These are phyloP conservation scores for Drosophila nr. fundita DNA, from an alignment of 2,888 invertebrate species.

Conservation along the genomic window DNA sequence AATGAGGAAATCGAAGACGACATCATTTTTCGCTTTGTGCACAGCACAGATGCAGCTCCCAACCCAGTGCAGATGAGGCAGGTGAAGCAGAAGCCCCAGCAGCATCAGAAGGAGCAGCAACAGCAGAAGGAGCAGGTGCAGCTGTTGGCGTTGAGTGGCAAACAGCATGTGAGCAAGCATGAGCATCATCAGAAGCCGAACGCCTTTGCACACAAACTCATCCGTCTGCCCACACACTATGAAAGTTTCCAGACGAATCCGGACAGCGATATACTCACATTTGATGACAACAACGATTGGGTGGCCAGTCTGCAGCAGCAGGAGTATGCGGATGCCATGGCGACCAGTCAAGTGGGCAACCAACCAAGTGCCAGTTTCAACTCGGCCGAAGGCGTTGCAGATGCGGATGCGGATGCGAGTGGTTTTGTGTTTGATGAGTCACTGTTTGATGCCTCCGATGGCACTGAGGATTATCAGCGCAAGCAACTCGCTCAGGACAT, in stretches of 20 bases:
- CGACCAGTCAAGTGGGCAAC: conserved; percentile 46
- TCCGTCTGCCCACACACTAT: conserved; percentile 79
- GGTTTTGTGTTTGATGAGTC: conserved; percentile 74
- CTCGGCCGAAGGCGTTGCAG: conserved; percentile 16
- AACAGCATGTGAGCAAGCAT: conserved; percentile 67
- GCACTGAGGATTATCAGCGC: conserved; percentile 81
- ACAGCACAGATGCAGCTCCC: conserved; percentile 32
- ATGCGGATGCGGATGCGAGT: conserved; percentile 31
- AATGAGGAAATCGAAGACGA: conserved; percentile 74
- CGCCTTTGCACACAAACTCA: conserved; percentile 68
- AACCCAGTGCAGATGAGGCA: conserved; percentile 7
- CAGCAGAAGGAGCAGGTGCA: not conserved
- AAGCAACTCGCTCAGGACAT: conserved; percentile 84
- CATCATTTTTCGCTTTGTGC: conserved; percentile 77
- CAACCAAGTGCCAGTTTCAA: conserved; percentile 9
- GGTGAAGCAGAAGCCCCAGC: conserved; percentile 25
- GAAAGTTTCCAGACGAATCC: conserved; percentile 82
- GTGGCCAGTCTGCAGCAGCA: conserved; percentile 65
- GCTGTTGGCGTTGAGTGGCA: conserved; percentile 29
- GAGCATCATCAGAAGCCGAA: conserved; percentile 75
- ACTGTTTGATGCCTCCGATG: conserved; percentile 75
- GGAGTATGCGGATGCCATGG: conserved; percentile 61
- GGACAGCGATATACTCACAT: conserved; percentile 81
- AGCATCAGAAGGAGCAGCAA: conserved; percentile 18
- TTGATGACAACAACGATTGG: conserved; percentile 76